phyloP scores from a whole-genome alignment of 2,113 vertebrate genomes.

The Poeciliopsis occidentalis region DNA sequence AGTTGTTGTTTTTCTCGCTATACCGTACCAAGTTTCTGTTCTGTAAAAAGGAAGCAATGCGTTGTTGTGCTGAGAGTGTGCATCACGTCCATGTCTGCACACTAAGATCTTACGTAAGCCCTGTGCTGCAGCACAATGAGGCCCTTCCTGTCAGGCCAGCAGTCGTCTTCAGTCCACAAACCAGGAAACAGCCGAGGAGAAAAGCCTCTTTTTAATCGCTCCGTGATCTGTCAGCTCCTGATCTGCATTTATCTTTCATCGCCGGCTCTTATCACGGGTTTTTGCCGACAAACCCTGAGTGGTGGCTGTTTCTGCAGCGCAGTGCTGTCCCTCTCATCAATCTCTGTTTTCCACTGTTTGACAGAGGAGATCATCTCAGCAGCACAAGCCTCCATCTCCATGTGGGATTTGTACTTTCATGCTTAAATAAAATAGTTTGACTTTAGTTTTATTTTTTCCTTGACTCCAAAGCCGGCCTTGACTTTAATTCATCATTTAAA shows the following conservation, averaged over 20 bases:
- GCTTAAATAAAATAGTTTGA: not conserved
- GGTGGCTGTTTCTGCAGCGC: not conserved
- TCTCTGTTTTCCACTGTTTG: constrained; percentile 19
- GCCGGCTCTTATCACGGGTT: constrained; percentile 7
- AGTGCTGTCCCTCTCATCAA: constrained; percentile 5
- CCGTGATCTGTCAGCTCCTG: not conserved
- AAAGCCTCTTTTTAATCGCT: constrained; percentile 17
- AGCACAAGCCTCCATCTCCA: not conserved
- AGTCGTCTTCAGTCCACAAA: constrained; percentile 22
- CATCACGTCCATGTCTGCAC: constrained; percentile 10
- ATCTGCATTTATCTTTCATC: not conserved
- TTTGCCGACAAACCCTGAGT: constrained; percentile 5
- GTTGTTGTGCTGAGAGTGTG: constrained; percentile 20
- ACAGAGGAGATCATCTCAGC: not conserved
- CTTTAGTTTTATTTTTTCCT: not conserved
- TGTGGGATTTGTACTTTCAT: no score
- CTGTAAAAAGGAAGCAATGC: not conserved
- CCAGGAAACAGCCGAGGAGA: constrained; percentile 45
- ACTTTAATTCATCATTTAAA: not conserved
- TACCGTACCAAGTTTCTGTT: not conserved
- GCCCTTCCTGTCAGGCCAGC: constrained; percentile 44
- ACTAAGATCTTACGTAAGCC: constrained; percentile 47
- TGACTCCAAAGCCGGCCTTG: not conserved
- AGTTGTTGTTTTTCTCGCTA: not conserved
- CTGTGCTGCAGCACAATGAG: constrained; percentile 33